phyloP scores from a whole-genome alignment of 2,888 invertebrate genomes.

The Dicycla oo region DNA sequence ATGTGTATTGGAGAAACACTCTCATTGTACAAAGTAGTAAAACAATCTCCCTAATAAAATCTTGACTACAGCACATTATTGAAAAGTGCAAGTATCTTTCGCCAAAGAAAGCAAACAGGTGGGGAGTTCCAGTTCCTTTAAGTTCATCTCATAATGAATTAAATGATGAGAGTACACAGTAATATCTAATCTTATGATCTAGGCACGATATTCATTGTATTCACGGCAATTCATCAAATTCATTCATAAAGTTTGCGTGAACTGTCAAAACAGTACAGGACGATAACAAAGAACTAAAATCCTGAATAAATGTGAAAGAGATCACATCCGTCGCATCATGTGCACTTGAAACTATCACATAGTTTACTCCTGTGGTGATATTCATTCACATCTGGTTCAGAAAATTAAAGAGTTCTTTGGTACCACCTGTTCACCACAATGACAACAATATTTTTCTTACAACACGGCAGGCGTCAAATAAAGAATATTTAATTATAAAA shows the following conservation, averaged over 20 bases:
- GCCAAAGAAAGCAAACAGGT: constrained; percentile 46
- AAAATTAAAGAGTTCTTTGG: constrained; percentile 73
- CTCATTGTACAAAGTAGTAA: constrained; percentile 37
- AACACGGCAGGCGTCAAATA: constrained; percentile 24
- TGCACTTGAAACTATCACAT: constrained; percentile 53
- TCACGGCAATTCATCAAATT: constrained; percentile 82
- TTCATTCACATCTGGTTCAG: constrained; percentile 76
- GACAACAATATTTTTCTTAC: constrained; percentile 79
- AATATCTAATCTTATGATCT: constrained; percentile 83
- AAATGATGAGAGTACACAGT: constrained; percentile 68
- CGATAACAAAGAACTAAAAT: constrained; percentile 82
- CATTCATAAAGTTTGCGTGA: constrained; percentile 87
- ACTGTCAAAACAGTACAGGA: constrained; percentile 84
- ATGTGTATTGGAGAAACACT: constrained; percentile 34
- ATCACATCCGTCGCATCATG: constrained; percentile 56
- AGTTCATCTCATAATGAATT: constrained; percentile 46
- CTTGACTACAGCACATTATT: constrained; percentile 22
- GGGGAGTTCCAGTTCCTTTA: constrained; percentile 20
- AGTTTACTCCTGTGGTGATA: constrained; percentile 66
- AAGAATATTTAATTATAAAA: constrained; percentile 33
- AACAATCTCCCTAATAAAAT: constrained; percentile 39
- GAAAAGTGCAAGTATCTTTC: constrained; percentile 53
- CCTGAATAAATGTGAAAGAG: constrained; percentile 58
- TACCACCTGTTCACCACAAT: constrained; percentile 89
- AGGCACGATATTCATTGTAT: constrained; percentile 84